Evolutionary conservation across 2,888 invertebrate species (phyloP).

Genomic region (Meiosimyza decipiens): DNA sequence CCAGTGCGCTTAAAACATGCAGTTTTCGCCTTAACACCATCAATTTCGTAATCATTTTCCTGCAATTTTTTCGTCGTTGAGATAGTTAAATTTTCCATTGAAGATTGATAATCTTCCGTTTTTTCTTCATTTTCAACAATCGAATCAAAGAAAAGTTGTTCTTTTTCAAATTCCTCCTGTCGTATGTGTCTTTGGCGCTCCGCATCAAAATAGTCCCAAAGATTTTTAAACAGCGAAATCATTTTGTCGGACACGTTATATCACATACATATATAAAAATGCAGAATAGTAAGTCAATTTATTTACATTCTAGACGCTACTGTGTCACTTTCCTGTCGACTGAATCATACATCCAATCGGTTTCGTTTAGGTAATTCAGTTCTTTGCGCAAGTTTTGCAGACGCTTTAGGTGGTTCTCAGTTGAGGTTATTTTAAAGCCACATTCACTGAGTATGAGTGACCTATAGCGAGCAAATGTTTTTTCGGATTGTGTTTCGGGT

Average conservation of each 20-base stretch:
- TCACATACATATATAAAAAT: too few relatives aligned
- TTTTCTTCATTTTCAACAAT: constrained; percentile 48
- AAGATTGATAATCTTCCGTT: not conserved
- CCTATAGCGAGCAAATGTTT: constrained; percentile 56
- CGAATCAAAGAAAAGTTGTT: constrained; percentile 67
- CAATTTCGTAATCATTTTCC: not conserved
- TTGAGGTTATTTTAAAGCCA: constrained; percentile 68
- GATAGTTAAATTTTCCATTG: constrained; percentile 40
- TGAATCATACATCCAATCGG: constrained; percentile 83
- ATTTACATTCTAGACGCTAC: constrained; percentile 22
- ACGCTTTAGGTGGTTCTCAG: constrained; percentile 78
- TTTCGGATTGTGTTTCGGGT: constrained; percentile 48
- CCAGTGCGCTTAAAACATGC: constrained; percentile 54
- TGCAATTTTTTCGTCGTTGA: not conserved
- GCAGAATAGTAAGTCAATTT: not conserved
- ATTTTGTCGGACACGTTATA: constrained; percentile 54
- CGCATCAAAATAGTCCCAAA: constrained; percentile 65
- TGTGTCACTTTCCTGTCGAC: constrained; percentile 70
- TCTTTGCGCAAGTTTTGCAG: constrained; percentile 79
- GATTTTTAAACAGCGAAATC: constrained; percentile 67
- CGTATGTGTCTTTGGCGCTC: constrained; percentile 50
- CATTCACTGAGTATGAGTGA: constrained; percentile 55
- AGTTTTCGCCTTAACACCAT: constrained; percentile 41
- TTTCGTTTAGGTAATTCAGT: constrained; percentile 80
- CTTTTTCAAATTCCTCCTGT: constrained; percentile 66